A percentile compares a stretch with the other conserved stretches of the same genome.
phyloP scores from a whole-genome alignment of 2,888 invertebrate genomes.

The Cheilosia vernalis region DNA sequence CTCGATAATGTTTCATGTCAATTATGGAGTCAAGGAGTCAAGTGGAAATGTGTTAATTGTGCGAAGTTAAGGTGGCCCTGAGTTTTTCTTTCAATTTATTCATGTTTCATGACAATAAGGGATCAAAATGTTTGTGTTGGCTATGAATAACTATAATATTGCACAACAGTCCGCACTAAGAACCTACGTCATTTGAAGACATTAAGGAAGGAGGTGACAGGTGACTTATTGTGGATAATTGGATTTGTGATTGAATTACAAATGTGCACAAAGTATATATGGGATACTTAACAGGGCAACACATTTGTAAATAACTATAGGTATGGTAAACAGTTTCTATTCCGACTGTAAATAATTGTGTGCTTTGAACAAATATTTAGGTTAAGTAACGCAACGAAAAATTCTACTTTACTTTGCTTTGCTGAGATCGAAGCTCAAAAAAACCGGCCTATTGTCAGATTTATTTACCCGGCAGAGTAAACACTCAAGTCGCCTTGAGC shows the following conservation, averaged over 20 bases:
- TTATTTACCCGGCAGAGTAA: too few relatives aligned
- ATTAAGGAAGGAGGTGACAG: neutral
- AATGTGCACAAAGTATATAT: neutral
- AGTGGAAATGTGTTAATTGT: neutral
- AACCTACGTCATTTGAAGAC: neutral
- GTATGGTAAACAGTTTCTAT: too few relatives aligned
- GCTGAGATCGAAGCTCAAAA: too few relatives aligned
- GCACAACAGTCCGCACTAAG: neutral
- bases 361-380: too few relatives aligned
- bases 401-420: too few relatives aligned
- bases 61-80: neutral
- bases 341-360: too few relatives aligned
- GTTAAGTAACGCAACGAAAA: too few relatives aligned
- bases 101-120: neutral
- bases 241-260: neutral
- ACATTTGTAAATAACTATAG: too few relatives aligned
- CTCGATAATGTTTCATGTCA: constrained; percentile 10
- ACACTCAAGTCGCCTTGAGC: too few relatives aligned
- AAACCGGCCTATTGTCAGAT: too few relatives aligned
- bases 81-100: neutral
- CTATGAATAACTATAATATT: neutral
- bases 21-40: constrained; percentile 1
- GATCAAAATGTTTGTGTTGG: neutral
- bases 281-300: neutral
- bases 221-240: neutral